Evolutionary conservation across 2,113 vertebrate species (phyloP).

Genomic region (Sciurus niger): DNA sequence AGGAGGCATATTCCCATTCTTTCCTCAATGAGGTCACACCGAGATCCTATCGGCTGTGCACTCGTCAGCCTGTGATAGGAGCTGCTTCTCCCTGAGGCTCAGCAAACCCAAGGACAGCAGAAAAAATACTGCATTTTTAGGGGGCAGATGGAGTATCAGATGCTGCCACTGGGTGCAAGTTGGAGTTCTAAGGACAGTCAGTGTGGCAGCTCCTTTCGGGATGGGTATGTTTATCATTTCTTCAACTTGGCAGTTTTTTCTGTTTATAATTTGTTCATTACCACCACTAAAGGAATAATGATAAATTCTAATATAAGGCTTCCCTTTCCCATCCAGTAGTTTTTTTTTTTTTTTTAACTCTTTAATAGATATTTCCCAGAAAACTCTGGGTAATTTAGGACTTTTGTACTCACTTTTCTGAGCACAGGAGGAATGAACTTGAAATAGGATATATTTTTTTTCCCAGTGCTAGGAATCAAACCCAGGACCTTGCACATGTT

Average conservation of each 20-base stretch:
- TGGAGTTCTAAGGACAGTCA: background rate
- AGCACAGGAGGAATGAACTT: background rate
- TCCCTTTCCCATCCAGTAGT: background rate
- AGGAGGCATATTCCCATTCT: background rate
- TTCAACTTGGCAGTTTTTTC: background rate
- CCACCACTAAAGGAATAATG: background rate
- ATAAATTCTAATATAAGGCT: background rate
- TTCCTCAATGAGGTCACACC: constrained; percentile 28
- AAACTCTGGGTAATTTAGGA: background rate
- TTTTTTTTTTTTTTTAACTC: background rate
- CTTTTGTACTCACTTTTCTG: background rate
- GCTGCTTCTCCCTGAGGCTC: constrained; percentile 13
- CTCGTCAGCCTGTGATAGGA: background rate
- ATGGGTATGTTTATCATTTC: background rate
- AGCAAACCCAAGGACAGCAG: constrained; percentile 28
- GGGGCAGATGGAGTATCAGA: background rate
- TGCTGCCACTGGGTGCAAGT: background rate
- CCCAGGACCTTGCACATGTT: background rate
- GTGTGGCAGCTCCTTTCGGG: background rate
- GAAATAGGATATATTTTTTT: background rate
- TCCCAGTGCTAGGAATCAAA: background rate
- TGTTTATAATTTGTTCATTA: background rate
- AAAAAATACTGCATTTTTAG: constrained; percentile 26
- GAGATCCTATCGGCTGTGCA: constrained; percentile 29
- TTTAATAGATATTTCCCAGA: background rate